Evolutionary conservation across 2,797 vertebrate genomes (phyloP), one percentile per base, ranked within the genome.

Genomic region (Eutrigla gurnardus): DNA sequence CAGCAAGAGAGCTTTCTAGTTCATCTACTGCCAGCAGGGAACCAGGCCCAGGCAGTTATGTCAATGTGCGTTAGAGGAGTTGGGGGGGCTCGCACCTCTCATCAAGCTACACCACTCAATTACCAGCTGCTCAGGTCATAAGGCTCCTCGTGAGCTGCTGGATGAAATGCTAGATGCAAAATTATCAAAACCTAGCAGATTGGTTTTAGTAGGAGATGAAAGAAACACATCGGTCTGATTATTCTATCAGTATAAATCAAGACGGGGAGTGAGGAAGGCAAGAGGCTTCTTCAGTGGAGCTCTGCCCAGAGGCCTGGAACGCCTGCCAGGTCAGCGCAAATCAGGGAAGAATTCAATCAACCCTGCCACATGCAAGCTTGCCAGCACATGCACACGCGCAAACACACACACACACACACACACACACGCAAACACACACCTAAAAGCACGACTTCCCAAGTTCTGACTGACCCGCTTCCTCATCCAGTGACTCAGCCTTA

Each of bases 21-120:
- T 94, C 80, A 93, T 93, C 80, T 91, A 72, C 69, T 93, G 91
- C 94, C 94, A 94, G 88, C 77, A 73, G 79, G 88, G 88, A 91
- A 70, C 75, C 47, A 40, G 80, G 88, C 82, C 84, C 81, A 78
- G 86, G 76, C 84, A 77, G 80, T 89, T 86, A 78, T 90, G 87
- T 92, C 83, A 91, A 83, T 60, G 71, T 71, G 84, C 13, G 65
- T 89, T 74, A 83, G 54, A 64, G 65, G 70, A 54, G 52, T 52
- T 60, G 72, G 15, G 65, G 70, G 61, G 52, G 65, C 68, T 70
- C 11, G 77, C 82, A 83, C 81, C 82, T 91, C 89, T 89, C 82
- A 90, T 87, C 86, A 74, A 80, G 77, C 70, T 83, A 79, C 55
- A 81, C 82, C 75, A 75, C 80, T 89, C 88, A 83, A 78, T 92